Evolutionary conservation across 2,797 vertebrate species (phyloP), one percentile per base, ranked within the genome.

Genomic region (Nothura maculosa): DNA sequence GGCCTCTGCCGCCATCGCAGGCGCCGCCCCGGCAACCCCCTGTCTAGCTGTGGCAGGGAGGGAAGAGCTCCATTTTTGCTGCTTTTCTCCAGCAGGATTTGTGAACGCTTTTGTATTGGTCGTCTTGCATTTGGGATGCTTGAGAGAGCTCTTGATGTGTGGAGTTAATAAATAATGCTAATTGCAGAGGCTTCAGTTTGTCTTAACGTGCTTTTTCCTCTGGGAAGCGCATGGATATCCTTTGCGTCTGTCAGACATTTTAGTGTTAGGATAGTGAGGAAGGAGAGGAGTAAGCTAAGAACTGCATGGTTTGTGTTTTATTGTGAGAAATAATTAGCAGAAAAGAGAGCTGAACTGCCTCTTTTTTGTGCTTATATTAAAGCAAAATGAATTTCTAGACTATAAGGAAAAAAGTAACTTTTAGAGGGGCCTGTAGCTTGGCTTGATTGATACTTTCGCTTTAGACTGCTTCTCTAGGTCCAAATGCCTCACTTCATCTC

Each of bases 1-100:
- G 7, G 8, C 0, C 0, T 4, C 4, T 12, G 6, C 24, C 38
- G n/a, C 15, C 2, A 0, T 5, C 48, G 52, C 22, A 1, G 24
- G 3, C 6, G 63, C 60, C 9, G 9, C 5, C 18, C 19, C 30
- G 72, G 45, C 69, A 43, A 20, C 0, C 0, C 4, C 16, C 43
- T 10, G 2, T 24, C 50, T 6, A 82, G 52, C 24, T n/a, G 4
- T 24, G 30, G n/a, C 6, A 5, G 2, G 6, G 9, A 67, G 43
- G 32, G 17, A 48, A 19, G 18, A 32, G 54, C 14, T 28, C 13
- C 1, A 5, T 3, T n/a, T 20, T 21, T 47, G 17, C 55, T 85
- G n/a, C 42, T 73, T 20, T 1, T 0, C 0, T 58, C 38, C 32
- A 34, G 54, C 7, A 11, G 38, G 19, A 5, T 54, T 50, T 80